These are phyloP conservation scores for Burhinus oedicnemus DNA, from an alignment of 2,113 vertebrate genomes.

Conservation along the genomic window DNA sequence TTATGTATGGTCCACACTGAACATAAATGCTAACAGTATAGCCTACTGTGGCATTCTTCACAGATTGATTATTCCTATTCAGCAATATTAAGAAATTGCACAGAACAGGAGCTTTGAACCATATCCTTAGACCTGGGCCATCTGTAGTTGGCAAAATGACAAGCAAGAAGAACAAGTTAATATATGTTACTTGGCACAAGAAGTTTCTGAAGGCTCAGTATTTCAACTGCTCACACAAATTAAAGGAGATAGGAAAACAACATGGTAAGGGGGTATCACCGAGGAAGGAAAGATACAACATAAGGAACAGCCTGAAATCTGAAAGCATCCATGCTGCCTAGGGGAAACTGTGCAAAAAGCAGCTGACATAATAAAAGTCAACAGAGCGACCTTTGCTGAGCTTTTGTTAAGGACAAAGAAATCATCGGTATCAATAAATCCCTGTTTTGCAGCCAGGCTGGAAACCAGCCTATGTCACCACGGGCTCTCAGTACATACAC, in stretches of 20 bases:
- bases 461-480: not conserved
- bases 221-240: not conserved
- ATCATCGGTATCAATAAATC: conserved; percentile 2
- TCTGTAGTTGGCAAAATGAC: not conserved
- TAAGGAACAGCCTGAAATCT: not conserved
- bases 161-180: not conserved
- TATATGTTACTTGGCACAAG: not conserved
- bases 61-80: not conserved
- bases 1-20: not conserved
- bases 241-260: not conserved
- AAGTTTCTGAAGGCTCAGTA: not conserved
- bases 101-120: not conserved
- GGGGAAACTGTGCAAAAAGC: not conserved
- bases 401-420: conserved; percentile 26
- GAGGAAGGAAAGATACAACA: not conserved
- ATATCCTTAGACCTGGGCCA: accelerated
- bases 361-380: conserved; percentile 5
- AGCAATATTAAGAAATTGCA: not conserved
- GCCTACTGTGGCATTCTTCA: not conserved
- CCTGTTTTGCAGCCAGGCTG: not conserved
- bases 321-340: not conserved
- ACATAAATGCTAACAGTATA: not conserved
- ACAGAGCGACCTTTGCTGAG: conserved; percentile 7
- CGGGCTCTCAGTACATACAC: not conserved
- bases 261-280: not conserved